Percentiles rank a stretch among this genome's conserved stretches.
Evolutionary conservation across 1,140 invertebrate genomes (phyloP).

Genomic region (Meloidogyne floridensis): DNA sequence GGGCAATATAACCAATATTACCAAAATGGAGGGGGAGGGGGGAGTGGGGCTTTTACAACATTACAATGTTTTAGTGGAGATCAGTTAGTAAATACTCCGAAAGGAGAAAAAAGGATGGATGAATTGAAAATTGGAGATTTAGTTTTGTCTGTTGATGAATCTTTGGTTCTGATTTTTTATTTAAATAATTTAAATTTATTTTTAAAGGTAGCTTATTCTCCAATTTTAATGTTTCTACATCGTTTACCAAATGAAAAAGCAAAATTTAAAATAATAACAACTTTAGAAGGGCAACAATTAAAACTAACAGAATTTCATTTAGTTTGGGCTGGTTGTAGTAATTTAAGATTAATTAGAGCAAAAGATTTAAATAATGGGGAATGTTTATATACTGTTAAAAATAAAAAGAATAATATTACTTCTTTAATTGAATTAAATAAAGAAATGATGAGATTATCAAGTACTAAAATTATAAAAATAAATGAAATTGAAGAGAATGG

Average conservation of each 20-base stretch:
- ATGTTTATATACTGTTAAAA: conserved; percentile 41
- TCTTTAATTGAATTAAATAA: conserved; percentile 5
- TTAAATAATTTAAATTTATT: not conserved
- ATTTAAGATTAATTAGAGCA: conserved; percentile 40
- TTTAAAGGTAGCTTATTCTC: conserved; percentile 47
- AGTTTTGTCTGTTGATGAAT: conserved; percentile 51
- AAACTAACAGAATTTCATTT: conserved; percentile 49
- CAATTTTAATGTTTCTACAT: conserved; percentile 54
- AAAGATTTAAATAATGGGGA: conserved; percentile 40
- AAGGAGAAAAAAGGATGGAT: conserved; percentile 49
- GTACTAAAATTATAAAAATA: conserved; percentile 13
- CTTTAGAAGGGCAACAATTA: conserved; percentile 25
- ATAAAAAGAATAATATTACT: conserved; percentile 7
- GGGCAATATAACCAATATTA: not conserved
- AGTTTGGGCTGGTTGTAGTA: conserved; percentile 29
- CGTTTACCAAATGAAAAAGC: conserved; percentile 41
- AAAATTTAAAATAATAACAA: conserved; percentile 31
- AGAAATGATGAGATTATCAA: conserved; percentile 2
- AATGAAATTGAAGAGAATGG: conserved; percentile 19
- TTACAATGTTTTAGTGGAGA: conserved; percentile 54
- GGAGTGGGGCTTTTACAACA: conserved; percentile 18
- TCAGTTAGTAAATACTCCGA: conserved; percentile 43
- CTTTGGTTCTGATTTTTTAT: conserved; percentile 25
- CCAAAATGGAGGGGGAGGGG: conserved; percentile 4
- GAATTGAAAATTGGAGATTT: conserved; percentile 44